Base-by-base conservation (phyloP, 1,140 invertebrate genomes). In the Euglossa dilemma region DNA sequence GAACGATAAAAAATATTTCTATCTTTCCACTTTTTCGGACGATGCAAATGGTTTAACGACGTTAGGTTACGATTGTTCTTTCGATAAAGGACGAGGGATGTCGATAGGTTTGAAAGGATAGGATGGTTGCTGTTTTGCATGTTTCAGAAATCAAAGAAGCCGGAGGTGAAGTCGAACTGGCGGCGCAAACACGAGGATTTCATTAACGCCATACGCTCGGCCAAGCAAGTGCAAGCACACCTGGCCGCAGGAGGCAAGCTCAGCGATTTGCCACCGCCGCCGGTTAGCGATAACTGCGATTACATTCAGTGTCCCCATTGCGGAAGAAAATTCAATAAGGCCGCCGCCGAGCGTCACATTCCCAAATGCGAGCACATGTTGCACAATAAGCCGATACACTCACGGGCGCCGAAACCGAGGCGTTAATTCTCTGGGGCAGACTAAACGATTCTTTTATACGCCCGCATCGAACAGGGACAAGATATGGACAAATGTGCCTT, bases 261-360 rank as follows among this genome's bases (percentile, higher is more conserved):
- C 12, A 96, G 96, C 64, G 98, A 98, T 93, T 95, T 99, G 56
- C 98, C 98, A 0, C 98, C 98, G 0, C 98, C 98, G 8, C 98
- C 98, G 8, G 96, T 97, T 0, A 96, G 96, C 0, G 97, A 97
- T 90, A 98, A 96, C 90, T 97, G 97, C 16, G 98, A 99, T 94
- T 98, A 99, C 92, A 96, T 99, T 8, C 96, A 97, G 88, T 99
- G 98, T 92, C 98, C 98, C 0, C 97, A 99, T 93, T 99, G 99
- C 93, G 95, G 95, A 18, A 95, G 99, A 23, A 97, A 96, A 89
- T 99, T 99, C 95, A 98, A 97, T 93, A 95, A 97, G 91, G 94
- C 94, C 0, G 98, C 98, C 0, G 99, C 98, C 2, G 97, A 98
- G 84, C 94, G 98, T 63, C 99, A 99, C 94, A 99, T 99, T 90